These are phyloP conservation scores for Platyscapa corneri DNA, from an alignment of 1,140 invertebrate genomes.

Conservation along the genomic window DNA sequence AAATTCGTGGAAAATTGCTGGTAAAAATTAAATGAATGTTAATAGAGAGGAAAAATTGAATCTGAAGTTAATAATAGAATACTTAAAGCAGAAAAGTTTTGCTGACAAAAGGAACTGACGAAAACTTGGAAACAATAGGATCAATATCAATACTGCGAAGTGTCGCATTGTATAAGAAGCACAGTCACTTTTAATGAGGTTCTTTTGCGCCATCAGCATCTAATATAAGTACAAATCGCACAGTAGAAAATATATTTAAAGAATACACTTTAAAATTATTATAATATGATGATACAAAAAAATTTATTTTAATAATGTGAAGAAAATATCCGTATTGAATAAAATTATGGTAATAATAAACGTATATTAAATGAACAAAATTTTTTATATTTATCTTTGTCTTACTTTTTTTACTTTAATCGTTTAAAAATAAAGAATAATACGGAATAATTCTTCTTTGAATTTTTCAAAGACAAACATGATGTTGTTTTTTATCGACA, in stretches of 20 bases:
- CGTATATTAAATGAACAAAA: too few species aligned
- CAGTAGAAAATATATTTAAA: neutral
- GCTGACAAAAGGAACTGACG: slow-evolving; percentile 33
- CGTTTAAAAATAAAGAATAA: too few species aligned
- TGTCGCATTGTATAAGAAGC: neutral
- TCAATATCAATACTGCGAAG: slow-evolving; percentile 42
- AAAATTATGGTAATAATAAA: too few species aligned
- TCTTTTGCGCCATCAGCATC: slow-evolving; percentile 25
- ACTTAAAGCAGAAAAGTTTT: slow-evolving; percentile 3
- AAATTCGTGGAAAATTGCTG: neutral
- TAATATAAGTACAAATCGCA: slow-evolving; percentile 1
- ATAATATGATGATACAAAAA: neutral
- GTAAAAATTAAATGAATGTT: neutral
- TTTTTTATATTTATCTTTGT: too few species aligned
- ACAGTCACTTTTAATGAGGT: slow-evolving; percentile 32
- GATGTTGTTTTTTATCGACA: too few species aligned
- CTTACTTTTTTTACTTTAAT: too few species aligned
- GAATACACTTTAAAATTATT: neutral
- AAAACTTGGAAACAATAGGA: slow-evolving; percentile 44
- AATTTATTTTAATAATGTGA: neutral
- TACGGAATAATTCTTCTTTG: too few species aligned
- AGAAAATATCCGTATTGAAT: too few species aligned
- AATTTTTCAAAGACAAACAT: too few species aligned
- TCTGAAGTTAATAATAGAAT: slow-evolving; percentile 6
- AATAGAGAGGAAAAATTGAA: neutral